Conservation (phyloP, 2,113 vertebrate species). For the Penelope pileata region DNA sequence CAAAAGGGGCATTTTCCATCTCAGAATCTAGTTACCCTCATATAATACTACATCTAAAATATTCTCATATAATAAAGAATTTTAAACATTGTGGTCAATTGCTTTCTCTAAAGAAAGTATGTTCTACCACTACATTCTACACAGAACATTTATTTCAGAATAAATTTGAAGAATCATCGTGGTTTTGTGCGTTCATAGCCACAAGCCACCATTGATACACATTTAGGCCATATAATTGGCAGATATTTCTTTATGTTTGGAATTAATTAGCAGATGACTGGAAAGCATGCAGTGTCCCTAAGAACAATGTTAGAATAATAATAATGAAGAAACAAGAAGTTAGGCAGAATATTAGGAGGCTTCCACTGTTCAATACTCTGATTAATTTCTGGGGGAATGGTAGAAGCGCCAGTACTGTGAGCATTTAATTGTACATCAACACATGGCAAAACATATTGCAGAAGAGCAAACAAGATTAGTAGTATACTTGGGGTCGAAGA, state of each 20-base stretch:
- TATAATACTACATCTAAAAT: background rate
- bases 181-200: background rate
- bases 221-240: background rate
- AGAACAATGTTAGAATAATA: background rate
- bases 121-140: background rate
- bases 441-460: background rate
- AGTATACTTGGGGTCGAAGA: background rate
- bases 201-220: fast-evolving
- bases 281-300: background rate
- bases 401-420: background rate
- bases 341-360: background rate
- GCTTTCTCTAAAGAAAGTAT: background rate
- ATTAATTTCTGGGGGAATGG: background rate
- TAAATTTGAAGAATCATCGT: background rate
- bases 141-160: background rate
- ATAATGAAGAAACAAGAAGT: background rate
- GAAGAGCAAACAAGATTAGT: background rate
- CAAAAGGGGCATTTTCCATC: background rate
- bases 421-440: background rate
- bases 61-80: background rate
- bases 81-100: background rate
- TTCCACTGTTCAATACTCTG: background rate
- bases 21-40: background rate
- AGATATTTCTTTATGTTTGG: background rate
- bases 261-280: fast-evolving